Evolutionary conservation across 92 coral and sea anemone genomes (phyloP).

Genomic region (Meandrina meandrites): DNA sequence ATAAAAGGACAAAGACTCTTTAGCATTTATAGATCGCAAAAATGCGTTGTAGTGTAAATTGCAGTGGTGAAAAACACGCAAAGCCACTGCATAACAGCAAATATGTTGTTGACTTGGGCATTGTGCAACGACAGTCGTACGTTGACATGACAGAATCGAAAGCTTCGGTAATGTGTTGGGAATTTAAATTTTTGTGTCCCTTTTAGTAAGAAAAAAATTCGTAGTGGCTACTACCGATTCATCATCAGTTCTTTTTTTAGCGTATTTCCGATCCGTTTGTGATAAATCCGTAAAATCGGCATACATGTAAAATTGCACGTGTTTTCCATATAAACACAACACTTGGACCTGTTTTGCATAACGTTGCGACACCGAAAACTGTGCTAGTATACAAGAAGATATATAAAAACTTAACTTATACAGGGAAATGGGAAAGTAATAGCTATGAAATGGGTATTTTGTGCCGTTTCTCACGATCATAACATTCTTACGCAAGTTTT

Average conservation of each 20-base stretch:
- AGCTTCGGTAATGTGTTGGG: neutral
- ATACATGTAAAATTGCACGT: slow-evolving; percentile 31
- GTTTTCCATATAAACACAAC: neutral
- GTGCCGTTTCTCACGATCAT: neutral
- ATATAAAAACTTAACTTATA: neutral
- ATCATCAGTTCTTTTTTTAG: neutral
- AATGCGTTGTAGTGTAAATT: neutral
- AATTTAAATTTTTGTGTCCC: neutral
- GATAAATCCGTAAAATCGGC: slow-evolving; percentile 16
- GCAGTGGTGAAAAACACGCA: neutral
- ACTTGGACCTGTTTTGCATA: neutral
- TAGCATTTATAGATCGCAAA: neutral
- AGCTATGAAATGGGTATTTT: neutral
- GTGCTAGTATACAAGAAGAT: neutral
- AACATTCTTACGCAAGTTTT: neutral
- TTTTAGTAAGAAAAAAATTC: neutral
- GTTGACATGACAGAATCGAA: neutral
- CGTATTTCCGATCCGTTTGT: neutral
- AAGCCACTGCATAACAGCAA: neutral
- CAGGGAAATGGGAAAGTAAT: neutral
- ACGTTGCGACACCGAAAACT: neutral
- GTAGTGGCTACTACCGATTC: neutral
- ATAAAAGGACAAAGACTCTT: neutral
- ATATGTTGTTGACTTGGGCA: neutral
- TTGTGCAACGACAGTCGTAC: neutral